Evolutionary conservation across 2,888 invertebrate genomes (phyloP).

Genomic region (Synergus laeviventris): DNA sequence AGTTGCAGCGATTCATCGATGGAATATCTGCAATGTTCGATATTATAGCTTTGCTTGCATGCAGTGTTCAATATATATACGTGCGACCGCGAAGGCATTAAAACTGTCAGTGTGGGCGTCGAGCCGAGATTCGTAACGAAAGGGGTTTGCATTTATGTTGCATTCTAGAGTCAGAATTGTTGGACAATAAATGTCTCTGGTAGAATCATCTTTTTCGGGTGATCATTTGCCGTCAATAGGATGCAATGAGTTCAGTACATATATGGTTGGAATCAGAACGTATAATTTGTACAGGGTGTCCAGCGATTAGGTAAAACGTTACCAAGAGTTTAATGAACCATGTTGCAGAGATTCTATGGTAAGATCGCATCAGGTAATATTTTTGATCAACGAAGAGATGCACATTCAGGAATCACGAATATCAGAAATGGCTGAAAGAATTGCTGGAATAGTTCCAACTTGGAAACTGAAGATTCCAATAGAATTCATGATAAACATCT

Average conservation of each 20-base stretch:
- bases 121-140: slow-evolving; percentile 25
- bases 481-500: no score
- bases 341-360: no score
- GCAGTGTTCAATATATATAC: neutral
- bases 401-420: no score
- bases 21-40: slow-evolving; percentile 30
- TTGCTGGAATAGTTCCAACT: no score
- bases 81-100: slow-evolving; percentile 32
- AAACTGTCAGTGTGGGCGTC: slow-evolving; percentile 38
- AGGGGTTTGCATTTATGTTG: slow-evolving; percentile 25
- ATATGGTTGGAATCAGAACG: no score
- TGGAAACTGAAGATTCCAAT: no score
- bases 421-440: no score
- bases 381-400: no score
- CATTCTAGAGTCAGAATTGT: slow-evolving; percentile 21
- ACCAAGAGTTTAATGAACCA: no score
- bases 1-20: slow-evolving; percentile 39
- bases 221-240: slow-evolving; percentile 10
- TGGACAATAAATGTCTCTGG: slow-evolving; percentile 31
- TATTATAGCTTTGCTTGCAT: slow-evolving; percentile 33
- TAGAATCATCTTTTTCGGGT: slow-evolving; percentile 14
- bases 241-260: neutral
- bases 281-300: no score
- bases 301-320: no score
- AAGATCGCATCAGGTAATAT: no score